These are phyloP conservation scores for Vultur gryphus DNA, from an alignment of 2,797 vertebrate genomes.

Conservation along the genomic window DNA sequence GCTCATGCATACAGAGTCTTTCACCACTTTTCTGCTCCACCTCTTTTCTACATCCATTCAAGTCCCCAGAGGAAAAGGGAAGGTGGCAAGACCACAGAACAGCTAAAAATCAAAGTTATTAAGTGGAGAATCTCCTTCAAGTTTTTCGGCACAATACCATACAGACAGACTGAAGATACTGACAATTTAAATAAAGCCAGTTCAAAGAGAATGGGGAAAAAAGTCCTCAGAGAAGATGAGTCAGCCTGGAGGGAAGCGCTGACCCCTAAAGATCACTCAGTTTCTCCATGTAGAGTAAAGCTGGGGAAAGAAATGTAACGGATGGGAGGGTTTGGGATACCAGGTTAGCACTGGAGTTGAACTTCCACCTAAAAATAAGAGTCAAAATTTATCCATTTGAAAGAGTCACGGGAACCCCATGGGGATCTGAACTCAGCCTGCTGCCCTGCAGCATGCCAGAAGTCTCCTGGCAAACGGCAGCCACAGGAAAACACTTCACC, in stretches of 20 bases:
- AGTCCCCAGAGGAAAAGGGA: not conserved
- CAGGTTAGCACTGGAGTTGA: not conserved
- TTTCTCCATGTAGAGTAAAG: not conserved
- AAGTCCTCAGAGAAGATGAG: not conserved
- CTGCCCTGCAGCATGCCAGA: too few species aligned
- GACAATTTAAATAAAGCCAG: not conserved
- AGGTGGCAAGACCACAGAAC: not conserved
- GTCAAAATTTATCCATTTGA: not conserved
- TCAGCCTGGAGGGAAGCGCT: not conserved
- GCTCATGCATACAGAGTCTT: not conserved
- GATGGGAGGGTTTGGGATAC: not conserved
- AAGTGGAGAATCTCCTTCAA: not conserved
- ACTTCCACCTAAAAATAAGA: not conserved
- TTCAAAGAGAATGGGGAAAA: not conserved
- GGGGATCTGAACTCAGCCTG: accelerated
- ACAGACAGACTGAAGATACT: not conserved
- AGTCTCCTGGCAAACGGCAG: not conserved
- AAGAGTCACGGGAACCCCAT: not conserved
- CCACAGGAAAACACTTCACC: not conserved
- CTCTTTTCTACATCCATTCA: not conserved
- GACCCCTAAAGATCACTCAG: not conserved
- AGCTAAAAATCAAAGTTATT: not conserved
- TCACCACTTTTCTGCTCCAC: not conserved
- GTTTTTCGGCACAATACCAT: not conserved
- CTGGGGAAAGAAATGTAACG: not conserved